A percentile compares a stretch with the other conserved stretches of the same genome.
These are phyloP conservation scores for Tetramorium simillimum DNA, from an alignment of 1,140 invertebrate genomes.

Conservation along the genomic window DNA sequence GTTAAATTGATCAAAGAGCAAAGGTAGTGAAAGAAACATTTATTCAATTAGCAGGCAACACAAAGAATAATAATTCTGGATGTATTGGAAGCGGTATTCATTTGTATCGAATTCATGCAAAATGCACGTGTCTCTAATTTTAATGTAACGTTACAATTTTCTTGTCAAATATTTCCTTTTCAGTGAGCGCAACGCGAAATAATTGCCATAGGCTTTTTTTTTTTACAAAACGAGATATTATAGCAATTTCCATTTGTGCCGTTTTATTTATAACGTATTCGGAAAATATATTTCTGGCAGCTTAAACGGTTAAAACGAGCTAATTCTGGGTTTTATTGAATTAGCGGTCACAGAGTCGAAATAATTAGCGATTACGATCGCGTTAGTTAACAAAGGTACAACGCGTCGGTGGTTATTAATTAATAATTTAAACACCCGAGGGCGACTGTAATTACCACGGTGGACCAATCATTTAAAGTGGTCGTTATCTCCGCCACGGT, in stretches of 20 bases:
- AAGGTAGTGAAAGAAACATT: slow-evolving; percentile 5
- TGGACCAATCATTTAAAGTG: slow-evolving; percentile 57
- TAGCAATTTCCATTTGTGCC: not conserved
- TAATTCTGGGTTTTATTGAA: slow-evolving; percentile 37
- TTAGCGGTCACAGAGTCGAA: slow-evolving; percentile 42
- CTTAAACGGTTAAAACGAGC: slow-evolving; percentile 3
- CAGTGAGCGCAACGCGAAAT: not conserved
- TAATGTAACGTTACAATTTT: slow-evolving; percentile 4
- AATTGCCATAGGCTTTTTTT: not conserved
- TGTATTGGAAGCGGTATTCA: not conserved
- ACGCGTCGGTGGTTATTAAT: slow-evolving; percentile 39
- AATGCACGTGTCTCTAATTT: slow-evolving; percentile 2
- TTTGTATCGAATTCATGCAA: not conserved
- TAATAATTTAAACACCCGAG: slow-evolving; percentile 57
- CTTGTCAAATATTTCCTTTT: slow-evolving; percentile 34
- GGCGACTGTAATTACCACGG: slow-evolving; percentile 33
- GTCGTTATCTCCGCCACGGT: slow-evolving; percentile 41
- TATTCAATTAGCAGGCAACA: slow-evolving; percentile 23
- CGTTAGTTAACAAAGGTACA: slow-evolving; percentile 55
- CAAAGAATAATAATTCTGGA: slow-evolving; percentile 10
- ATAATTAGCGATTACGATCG: slow-evolving; percentile 57
- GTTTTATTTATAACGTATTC: not conserved
- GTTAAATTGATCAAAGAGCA: slow-evolving; percentile 15
- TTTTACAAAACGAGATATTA: not conserved
- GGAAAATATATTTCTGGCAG: slow-evolving; percentile 4